Conservation (phyloP, 2,113 vertebrate genomes). For the Chaenogobius annularis region DNA sequence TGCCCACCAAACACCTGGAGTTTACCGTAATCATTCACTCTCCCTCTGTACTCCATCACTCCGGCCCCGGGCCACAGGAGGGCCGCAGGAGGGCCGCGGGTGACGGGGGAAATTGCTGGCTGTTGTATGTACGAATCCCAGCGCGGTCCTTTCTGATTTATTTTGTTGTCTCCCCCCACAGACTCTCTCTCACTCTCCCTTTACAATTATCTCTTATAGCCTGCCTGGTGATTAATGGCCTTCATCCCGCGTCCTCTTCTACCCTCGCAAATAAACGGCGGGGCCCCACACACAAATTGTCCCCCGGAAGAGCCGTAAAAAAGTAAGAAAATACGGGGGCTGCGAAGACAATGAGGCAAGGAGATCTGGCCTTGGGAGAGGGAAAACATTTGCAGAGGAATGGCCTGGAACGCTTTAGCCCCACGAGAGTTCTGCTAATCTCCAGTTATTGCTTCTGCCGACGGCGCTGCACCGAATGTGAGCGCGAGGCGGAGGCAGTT, state of each 20-base stretch:
- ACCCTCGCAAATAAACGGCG: slow-evolving; percentile 80
- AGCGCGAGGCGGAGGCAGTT: slow-evolving; percentile 68
- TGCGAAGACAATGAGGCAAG: slow-evolving; percentile 30
- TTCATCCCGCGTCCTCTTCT: slow-evolving; percentile 81
- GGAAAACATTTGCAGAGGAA: slow-evolving; percentile 72
- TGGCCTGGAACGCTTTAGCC: slow-evolving; percentile 64
- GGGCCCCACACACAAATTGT: slow-evolving; percentile 78
- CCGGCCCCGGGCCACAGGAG: slow-evolving; percentile 10
- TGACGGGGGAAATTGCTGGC: slow-evolving; percentile 57
- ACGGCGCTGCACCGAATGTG: slow-evolving; percentile 78
- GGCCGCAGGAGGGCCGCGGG: slow-evolving; percentile 30
- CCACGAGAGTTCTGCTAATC: slow-evolving; percentile 81
- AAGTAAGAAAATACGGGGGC: slow-evolving; percentile 62
- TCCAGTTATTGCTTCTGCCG: slow-evolving; percentile 81
- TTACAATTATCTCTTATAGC: slow-evolving; percentile 80
- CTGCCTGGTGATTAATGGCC: slow-evolving; percentile 83
- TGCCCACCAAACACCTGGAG: slow-evolving; percentile 47
- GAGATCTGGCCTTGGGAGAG: slow-evolving; percentile 78
- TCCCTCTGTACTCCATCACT: slow-evolving; percentile 50
- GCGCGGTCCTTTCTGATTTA: slow-evolving; percentile 67
- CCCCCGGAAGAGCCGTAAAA: slow-evolving; percentile 83
- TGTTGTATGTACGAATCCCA: slow-evolving; percentile 64
- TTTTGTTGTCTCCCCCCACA: slow-evolving; percentile 65
- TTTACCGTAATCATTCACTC: slow-evolving; percentile 57
- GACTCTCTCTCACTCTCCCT: slow-evolving; percentile 62